Evolutionary conservation across 2,797 vertebrate species (phyloP).

Genomic region (Alectoris magna): DNA sequence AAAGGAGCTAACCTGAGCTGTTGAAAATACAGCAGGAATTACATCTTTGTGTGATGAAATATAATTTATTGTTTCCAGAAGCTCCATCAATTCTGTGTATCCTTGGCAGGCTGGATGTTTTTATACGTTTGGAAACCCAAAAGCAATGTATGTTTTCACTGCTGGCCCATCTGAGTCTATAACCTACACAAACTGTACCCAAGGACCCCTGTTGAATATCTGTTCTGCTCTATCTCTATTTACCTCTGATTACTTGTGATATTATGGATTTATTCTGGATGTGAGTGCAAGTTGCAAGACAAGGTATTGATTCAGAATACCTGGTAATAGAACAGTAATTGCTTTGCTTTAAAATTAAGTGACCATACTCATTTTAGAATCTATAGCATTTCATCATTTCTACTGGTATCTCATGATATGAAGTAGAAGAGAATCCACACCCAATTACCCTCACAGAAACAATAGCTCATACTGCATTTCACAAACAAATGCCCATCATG

Average conservation of each 20-base stretch:
- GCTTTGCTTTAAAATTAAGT: conserved; percentile 72
- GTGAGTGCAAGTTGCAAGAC: conserved; percentile 37
- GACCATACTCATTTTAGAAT: conserved; percentile 57
- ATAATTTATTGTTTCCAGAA: conserved; percentile 27
- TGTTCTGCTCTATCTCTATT: conserved; percentile 28
- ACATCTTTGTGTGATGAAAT: not conserved
- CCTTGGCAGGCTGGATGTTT: not conserved
- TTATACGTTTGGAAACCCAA: not conserved
- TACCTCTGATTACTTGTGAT: conserved; percentile 28
- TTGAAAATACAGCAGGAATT: conserved; percentile 13
- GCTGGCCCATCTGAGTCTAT: not conserved
- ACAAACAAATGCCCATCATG: not conserved
- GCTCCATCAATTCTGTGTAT: not conserved
- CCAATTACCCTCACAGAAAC: conserved; percentile 40
- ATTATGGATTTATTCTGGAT: conserved; percentile 65
- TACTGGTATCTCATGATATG: conserved; percentile 9
- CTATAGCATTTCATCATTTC: conserved; percentile 60
- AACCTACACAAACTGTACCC: not conserved
- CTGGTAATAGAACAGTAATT: conserved; percentile 71
- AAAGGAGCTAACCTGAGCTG: not conserved
- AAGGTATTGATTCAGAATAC: conserved; percentile 69
- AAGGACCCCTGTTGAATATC: not conserved
- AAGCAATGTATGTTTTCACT: not conserved
- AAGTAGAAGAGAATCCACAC: conserved; percentile 39
- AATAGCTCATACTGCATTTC: not conserved